These are phyloP conservation scores for Anthoscopus minutus DNA, from an alignment of 2,113 vertebrate species.

Conservation along the genomic window DNA sequence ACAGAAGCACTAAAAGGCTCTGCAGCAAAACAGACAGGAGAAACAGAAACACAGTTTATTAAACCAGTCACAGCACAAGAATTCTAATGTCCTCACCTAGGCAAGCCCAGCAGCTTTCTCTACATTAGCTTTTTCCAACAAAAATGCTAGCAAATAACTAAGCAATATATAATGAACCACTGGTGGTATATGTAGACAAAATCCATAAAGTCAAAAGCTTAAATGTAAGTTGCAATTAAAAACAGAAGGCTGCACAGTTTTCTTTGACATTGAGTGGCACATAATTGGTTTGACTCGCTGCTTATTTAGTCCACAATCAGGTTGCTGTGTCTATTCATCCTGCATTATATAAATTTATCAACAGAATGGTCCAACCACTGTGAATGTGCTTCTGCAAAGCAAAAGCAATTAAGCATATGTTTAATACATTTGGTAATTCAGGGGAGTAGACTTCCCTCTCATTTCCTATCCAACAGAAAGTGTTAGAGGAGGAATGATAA, in stretches of 20 bases:
- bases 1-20: slow-evolving; percentile 98
- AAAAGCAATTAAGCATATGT: background rate
- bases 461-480: background rate
- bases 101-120: background rate
- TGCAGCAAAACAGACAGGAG: slow-evolving; percentile 61
- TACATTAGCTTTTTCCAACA: background rate
- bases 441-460: background rate
- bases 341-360: background rate
- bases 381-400: background rate
- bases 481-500: background rate
- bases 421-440: background rate
- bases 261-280: background rate
- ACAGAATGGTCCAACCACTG: background rate
- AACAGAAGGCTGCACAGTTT: background rate
- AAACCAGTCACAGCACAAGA: background rate
- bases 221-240: background rate
- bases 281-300: background rate
- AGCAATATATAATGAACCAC: background rate
- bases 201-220: background rate
- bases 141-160: background rate
- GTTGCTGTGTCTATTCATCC: background rate
- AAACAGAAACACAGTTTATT: background rate
- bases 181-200: background rate
- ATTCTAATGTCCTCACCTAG: background rate
- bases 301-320: background rate